Conservation (phyloP, 2,113 vertebrate species). For the Dipodomys ordii region DNA sequence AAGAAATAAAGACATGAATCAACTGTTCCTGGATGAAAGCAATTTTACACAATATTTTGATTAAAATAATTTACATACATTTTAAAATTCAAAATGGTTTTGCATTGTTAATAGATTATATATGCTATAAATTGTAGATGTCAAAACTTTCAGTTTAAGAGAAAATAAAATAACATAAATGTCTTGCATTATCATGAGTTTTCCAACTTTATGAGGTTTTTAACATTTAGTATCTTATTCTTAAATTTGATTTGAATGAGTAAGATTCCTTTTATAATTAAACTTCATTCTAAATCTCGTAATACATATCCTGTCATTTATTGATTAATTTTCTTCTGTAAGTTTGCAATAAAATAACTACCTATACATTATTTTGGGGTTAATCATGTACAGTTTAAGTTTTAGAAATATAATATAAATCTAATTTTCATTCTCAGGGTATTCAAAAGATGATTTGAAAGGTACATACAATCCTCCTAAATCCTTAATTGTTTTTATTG, state of each 20-base stretch:
- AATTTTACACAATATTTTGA: neutral
- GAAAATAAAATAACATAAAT: neutral
- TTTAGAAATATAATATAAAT: neutral
- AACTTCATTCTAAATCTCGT: too few species aligned
- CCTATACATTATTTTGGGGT: neutral
- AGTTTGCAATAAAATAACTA: neutral
- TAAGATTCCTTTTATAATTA: neutral
- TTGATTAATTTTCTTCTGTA: neutral
- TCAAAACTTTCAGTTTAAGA: neutral
- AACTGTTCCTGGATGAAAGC: neutral
- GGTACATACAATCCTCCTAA: too few species aligned
- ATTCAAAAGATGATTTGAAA: neutral
- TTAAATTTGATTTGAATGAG: neutral
- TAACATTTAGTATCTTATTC: neutral
- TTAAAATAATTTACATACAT: conserved; percentile 1
- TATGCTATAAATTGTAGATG: neutral
- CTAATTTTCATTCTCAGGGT: neutral
- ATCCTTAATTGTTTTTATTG: neutral
- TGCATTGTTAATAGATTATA: neutral
- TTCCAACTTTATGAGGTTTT: neutral
- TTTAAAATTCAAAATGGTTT: neutral
- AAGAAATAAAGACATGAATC: too few species aligned
- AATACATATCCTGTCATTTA: neutral
- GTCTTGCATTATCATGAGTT: neutral
- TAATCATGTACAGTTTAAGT: neutral